A percentile compares a stretch with the other conserved stretches of the same genome.
phyloP scores from a whole-genome alignment of 2,888 invertebrate genomes.

The Phrixothrix hirtus region DNA sequence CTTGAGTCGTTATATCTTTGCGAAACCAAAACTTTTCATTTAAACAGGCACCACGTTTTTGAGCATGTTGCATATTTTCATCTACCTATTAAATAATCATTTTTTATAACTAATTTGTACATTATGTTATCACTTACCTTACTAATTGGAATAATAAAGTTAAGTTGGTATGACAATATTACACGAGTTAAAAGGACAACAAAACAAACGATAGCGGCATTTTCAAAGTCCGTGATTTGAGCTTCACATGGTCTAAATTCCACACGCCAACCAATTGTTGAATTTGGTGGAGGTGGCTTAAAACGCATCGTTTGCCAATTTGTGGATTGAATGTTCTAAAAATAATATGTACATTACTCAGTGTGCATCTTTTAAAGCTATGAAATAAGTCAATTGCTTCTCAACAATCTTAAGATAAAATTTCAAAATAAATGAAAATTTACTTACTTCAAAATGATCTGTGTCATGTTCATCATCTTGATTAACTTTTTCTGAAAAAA shows the following conservation, averaged over 20 bases:
- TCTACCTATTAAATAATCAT: slow-evolving; percentile 65
- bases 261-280: slow-evolving; percentile 97
- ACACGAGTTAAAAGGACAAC: slow-evolving; percentile 95
- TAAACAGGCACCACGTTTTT: slow-evolving; percentile 84
- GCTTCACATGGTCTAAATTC: slow-evolving; percentile 99
- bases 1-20: slow-evolving; percentile 68
- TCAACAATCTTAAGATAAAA: too few relatives aligned
- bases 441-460: slow-evolving; percentile 96
- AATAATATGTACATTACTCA: too few relatives aligned
- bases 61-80: slow-evolving; percentile 96
- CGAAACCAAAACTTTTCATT: slow-evolving; percentile 93
- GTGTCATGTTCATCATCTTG: slow-evolving; percentile 92
- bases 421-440: slow-evolving; percentile 6
- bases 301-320: slow-evolving; percentile 99
- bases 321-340: slow-evolving; percentile 95
- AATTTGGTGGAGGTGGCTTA: slow-evolving; percentile 96
- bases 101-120: too few relatives aligned
- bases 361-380: too few relatives aligned
- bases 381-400: too few relatives aligned
- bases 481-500: slow-evolving; percentile 93
- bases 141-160: slow-evolving; percentile 96
- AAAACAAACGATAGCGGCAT: slow-evolving; percentile 98
- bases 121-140: too few relatives aligned
- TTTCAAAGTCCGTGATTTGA: slow-evolving; percentile 99
- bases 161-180: slow-evolving; percentile 93